Base-by-base conservation (phyloP, 2,113 vertebrate species). In the Phyllostomus discolor region DNA sequence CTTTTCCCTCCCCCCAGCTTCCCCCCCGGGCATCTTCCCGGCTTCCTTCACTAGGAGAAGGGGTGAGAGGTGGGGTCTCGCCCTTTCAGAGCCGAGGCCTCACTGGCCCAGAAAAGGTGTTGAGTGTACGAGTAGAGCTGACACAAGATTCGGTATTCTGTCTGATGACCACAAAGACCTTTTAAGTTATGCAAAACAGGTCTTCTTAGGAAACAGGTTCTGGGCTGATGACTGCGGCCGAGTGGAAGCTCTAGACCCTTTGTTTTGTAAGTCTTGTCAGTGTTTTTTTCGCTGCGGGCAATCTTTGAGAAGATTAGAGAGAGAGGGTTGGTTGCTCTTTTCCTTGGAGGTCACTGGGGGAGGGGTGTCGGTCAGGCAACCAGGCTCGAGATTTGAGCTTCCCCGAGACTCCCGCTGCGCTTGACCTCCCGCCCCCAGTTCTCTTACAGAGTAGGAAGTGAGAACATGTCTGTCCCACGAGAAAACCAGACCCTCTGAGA, bases 371-470 rank as follows among this genome's bases (percentile, higher is more conserved):
- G 78, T 26, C 73, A 38, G 46, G 20, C 1, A 38, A 14, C n/a
- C 14, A 20, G 28, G 9, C 43, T 50, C 43, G 48, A 28, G 62
- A 14, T 5, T 19, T 54, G 88, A 24, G 52, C 22, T 57, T 66
- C 31, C 41, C 1, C 0, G 0, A 62, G 24, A 66, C 46, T 17
- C n/a, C n/a, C 31, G 28, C 41, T 35, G 12, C 5, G 8, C 4
- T 38, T 76, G 41, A 75, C 7, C 19, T 1, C 35, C 14, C 14
- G 16, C 64, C n/a, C 9, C 15, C 1, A 16, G 33, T n/a, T 11
- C 26, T 33, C 5, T 41, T 8, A 46, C 2, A 16, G 78, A 38
- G n/a, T 20, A 10, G 16, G 20, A 31, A 90, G 31, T 0, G 0
- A 50, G 57, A 19, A 73, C 82, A 20, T 0, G 0, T 41, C 76